Base-by-base conservation (phyloP, 2,888 invertebrate genomes). In the Melipona bicolor region DNA sequence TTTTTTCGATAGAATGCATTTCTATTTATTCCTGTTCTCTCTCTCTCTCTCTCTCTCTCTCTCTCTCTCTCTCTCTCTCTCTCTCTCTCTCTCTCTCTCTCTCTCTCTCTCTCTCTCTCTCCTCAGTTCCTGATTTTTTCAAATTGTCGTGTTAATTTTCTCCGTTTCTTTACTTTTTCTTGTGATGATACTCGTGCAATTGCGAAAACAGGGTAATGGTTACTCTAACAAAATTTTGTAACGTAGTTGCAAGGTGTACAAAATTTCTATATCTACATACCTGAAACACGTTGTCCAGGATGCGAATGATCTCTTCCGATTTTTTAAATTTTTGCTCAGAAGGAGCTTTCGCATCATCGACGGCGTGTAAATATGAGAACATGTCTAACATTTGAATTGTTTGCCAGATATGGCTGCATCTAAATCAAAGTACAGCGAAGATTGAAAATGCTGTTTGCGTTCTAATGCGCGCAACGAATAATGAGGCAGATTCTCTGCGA, bases 371-470 rank as follows among this genome's bases (percentile, higher is more conserved):
- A 50, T 65, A 27, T 61, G 56, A 54, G 32, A 71, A 71, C 36
- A 75, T 89, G 68, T 87, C 87, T 91, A 90, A 91, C 87, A 67
- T 84, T 88, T 88, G 81, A 90, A 89, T 92, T 82, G 92, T 93
- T 93, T 90, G 91, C 90, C 92, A 93, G 93, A 93, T 92, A 92
- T 90, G 92, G 92, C 90, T 89, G 91, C 90, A 86, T 87, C 91
- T 92, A 93, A 90, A 85, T 93, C 90, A 90, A 91, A 89, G 86
- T 82, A 88, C 90, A 89, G 89, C 89, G 90, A 90, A 84, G 83
- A 73, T 76, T 78, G 70, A 84, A 78, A 76, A 68, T 56, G 82
- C 72, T 80, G 79, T 88, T 88, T 84, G 74, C 78, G 81, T 80
- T 84, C 77, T 79, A 73, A 83, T 81, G 86, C 76, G 82, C 69